phyloP scores from a whole-genome alignment of 2,888 invertebrate genomes.

The Salpingus planirostris region DNA sequence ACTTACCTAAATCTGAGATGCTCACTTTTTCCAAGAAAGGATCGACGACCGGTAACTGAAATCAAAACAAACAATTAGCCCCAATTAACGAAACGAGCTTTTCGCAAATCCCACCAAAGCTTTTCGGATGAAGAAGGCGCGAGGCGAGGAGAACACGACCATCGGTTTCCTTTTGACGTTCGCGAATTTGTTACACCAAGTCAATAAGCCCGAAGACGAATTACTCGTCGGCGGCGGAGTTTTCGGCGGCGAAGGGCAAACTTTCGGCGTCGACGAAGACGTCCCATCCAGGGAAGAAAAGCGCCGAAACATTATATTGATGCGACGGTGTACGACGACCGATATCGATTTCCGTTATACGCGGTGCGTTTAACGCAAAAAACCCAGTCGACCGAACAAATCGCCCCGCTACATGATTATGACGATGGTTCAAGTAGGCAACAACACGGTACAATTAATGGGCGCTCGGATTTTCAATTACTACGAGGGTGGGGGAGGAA shows the following conservation, averaged over 20 bases:
- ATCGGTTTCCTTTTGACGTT: slow-evolving; percentile 28
- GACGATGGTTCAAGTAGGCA: too few species aligned
- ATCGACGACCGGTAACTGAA: slow-evolving; percentile 83
- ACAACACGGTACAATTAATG: too few species aligned
- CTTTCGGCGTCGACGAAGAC: slow-evolving; percentile 8
- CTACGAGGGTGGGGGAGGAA: too few species aligned
- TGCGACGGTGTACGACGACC: too few species aligned
- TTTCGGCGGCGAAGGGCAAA: slow-evolving; percentile 20
- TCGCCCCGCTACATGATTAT: too few species aligned
- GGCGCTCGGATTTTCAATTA: too few species aligned
- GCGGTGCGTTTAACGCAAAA: too few species aligned
- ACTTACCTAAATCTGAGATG: slow-evolving; percentile 66
- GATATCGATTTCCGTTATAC: too few species aligned
- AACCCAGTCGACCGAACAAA: too few species aligned
- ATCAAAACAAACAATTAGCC: slow-evolving; percentile 33
- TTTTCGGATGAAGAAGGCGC: slow-evolving; percentile 26
- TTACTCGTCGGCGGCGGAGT: slow-evolving; percentile 27
- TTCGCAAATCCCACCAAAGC: slow-evolving; percentile 18
- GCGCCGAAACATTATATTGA: slow-evolving; percentile 32
- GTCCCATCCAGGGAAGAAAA: slow-evolving; percentile 24
- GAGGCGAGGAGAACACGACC: slow-evolving; percentile 26
- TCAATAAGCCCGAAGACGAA: slow-evolving; percentile 29
- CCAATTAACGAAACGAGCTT: neutral
- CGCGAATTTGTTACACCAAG: slow-evolving; percentile 34
- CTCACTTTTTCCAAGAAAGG: slow-evolving; percentile 84